Evolutionary conservation across 64 coral and sea anemone genomes (phyloP).

Genomic region (Astreopora myriophthalma): DNA sequence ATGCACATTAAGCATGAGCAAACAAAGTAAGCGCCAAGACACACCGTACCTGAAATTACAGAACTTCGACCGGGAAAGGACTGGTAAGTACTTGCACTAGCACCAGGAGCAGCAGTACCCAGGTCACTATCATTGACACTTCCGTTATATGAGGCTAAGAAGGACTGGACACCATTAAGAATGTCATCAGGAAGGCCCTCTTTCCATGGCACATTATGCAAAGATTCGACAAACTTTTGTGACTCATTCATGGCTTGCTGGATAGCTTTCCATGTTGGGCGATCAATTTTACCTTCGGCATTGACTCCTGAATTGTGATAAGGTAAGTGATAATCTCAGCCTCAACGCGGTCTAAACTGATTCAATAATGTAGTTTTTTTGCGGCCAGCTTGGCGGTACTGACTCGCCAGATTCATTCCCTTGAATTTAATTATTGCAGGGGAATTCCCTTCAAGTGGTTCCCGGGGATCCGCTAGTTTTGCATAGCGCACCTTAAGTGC

Average conservation of each 20-base stretch:
- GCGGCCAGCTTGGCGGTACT: neutral
- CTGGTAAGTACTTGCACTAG: conserved; percentile 78
- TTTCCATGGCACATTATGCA: conserved; percentile 71
- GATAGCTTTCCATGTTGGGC: conserved; percentile 91
- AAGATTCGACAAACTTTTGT: conserved; percentile 88
- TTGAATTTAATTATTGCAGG: no score
- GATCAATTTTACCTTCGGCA: conserved; percentile 85
- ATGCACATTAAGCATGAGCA: neutral
- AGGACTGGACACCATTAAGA: conserved; percentile 87
- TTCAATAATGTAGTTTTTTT: neutral
- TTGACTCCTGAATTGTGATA: conserved; percentile 56
- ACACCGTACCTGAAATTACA: neutral
- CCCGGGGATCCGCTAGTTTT: no score
- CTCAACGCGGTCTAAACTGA: no score
- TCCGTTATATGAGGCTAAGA: conserved; percentile 76
- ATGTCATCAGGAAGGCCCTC: conserved; percentile 82
- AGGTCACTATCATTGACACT: conserved; percentile 85
- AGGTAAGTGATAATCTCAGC: neutral
- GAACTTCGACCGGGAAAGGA: conserved; percentile 28
- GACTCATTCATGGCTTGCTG: conserved; percentile 97
- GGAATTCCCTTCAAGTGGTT: no score
- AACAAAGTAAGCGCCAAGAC: neutral
- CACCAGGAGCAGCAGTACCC: conserved; percentile 58
- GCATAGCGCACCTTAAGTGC: no score
- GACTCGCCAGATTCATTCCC: no score